Percentiles rank a stretch among this genome's conserved stretches.
Conservation (phyloP, 2,888 invertebrate species). For the Corythucha ciliata region DNA sequence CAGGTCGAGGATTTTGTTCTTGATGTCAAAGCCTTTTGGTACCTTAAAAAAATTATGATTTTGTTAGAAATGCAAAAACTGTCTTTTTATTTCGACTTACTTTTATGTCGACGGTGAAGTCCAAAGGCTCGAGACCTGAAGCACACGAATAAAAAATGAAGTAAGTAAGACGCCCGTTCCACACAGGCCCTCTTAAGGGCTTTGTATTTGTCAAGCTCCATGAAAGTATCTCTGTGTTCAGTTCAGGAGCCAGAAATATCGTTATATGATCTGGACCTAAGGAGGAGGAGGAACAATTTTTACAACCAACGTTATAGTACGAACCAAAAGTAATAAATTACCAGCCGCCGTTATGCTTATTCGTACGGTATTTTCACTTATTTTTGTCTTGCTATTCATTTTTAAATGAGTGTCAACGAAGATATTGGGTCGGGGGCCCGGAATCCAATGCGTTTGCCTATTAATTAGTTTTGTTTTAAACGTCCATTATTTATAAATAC, state of each 20-base stretch:
- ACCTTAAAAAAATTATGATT: too few species aligned
- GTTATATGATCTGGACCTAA: conserved; percentile 60
- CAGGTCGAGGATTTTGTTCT: conserved; percentile 47
- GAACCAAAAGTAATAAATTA: conserved; percentile 47
- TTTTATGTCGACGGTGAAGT: conserved; percentile 52
- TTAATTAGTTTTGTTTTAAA: neutral
- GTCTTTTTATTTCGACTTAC: too few species aligned
- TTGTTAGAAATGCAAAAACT: too few species aligned
- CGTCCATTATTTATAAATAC: neutral
- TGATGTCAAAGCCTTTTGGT: too few species aligned
- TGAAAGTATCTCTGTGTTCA: conserved; percentile 46
- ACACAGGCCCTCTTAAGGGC: conserved; percentile 48
- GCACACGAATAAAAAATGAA: conserved; percentile 61
- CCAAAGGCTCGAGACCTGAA: conserved; percentile 48
- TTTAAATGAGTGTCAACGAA: conserved; percentile 45
- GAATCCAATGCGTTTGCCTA: conserved; percentile 53
- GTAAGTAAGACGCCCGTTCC: conserved; percentile 52
- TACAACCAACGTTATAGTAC: conserved; percentile 28
- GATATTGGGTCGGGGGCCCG: conserved; percentile 47
- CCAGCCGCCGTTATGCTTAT: conserved; percentile 32
- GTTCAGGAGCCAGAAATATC: conserved; percentile 52
- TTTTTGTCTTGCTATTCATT: conserved; percentile 42
- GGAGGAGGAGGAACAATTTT: conserved; percentile 13
- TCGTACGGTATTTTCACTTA: neutral
- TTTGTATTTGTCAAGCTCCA: conserved; percentile 52